These are phyloP conservation scores for Stratiomys singularior DNA, from an alignment of 2,888 invertebrate genomes.

Conservation along the genomic window DNA sequence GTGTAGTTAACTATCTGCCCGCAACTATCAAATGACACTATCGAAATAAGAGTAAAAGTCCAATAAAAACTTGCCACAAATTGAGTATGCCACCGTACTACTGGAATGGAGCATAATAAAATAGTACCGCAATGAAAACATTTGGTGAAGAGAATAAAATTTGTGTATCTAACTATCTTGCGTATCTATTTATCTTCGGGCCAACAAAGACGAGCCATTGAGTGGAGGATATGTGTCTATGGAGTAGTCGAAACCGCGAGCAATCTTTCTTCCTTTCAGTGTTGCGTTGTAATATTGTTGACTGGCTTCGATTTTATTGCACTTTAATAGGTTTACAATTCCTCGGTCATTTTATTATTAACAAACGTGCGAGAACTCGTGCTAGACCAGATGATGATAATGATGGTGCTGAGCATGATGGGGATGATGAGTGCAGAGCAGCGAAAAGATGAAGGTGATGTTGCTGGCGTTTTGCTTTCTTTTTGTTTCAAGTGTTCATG, in stretches of 20 bases:
- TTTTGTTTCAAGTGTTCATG: neutral
- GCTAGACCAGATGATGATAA: neutral
- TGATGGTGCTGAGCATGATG: too few species aligned
- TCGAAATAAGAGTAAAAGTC: conserved; percentile 44
- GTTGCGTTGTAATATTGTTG: neutral
- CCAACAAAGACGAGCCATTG: neutral
- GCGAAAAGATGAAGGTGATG: neutral
- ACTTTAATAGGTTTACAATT: conserved; percentile 52
- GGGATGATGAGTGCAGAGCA: too few species aligned
- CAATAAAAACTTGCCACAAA: conserved; percentile 42
- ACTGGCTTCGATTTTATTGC: conserved; percentile 50
- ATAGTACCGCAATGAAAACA: conserved; percentile 39
- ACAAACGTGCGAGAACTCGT: conserved; percentile 41
- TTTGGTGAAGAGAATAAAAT: conserved; percentile 22
- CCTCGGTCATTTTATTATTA: conserved; percentile 52
- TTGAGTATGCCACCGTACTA: conserved; percentile 39
- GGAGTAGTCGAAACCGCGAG: neutral
- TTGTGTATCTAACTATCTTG: neutral
- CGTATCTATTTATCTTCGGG: conserved; percentile 14
- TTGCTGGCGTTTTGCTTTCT: neutral
- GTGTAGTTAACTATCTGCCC: neutral
- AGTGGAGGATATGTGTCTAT: too few species aligned
- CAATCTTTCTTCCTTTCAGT: conserved; percentile 1
- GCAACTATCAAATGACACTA: conserved; percentile 37
- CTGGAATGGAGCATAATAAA: conserved; percentile 29